Conservation (phyloP, 1,140 invertebrate species). For the Brachionus calyciflorus region DNA sequence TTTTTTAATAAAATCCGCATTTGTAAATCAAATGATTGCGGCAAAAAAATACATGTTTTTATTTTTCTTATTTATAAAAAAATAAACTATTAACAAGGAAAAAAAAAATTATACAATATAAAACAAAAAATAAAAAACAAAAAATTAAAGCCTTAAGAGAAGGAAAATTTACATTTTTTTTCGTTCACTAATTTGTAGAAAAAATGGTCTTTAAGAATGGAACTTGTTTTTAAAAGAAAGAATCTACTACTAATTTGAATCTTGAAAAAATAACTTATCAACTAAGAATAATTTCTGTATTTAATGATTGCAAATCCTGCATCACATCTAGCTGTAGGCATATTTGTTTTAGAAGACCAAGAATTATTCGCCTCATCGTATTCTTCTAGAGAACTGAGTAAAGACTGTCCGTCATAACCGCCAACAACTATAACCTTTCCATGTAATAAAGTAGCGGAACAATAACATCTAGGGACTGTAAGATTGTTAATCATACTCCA, state of each 20-base stretch:
- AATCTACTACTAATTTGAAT: not conserved
- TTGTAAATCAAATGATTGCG: no score
- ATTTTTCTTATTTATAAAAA: no score
- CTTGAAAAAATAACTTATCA: not conserved
- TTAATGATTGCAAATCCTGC: constrained; percentile 38
- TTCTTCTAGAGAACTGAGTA: constrained; percentile 58
- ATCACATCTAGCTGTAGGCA: constrained; percentile 45
- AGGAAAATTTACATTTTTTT: no score
- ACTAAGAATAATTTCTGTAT: constrained; percentile 36
- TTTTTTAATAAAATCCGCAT: no score
- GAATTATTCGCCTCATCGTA: constrained; percentile 52
- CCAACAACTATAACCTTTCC: constrained; percentile 61
- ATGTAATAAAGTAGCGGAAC: constrained; percentile 55
- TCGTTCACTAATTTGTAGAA: no score
- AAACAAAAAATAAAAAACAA: no score
- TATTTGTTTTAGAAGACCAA: constrained; percentile 47
- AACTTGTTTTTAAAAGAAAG: not conserved
- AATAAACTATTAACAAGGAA: no score
- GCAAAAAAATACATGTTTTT: no score
- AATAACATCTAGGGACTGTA: constrained; percentile 57
- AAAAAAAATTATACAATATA: no score
- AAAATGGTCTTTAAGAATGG: not conserved
- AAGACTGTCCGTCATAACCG: constrained; percentile 65
- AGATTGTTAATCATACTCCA: constrained; percentile 70
- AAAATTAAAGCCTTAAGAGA: no score